phyloP scores from a whole-genome alignment of 92 coral and sea anemone genomes.

The Pocillopora grandis region DNA sequence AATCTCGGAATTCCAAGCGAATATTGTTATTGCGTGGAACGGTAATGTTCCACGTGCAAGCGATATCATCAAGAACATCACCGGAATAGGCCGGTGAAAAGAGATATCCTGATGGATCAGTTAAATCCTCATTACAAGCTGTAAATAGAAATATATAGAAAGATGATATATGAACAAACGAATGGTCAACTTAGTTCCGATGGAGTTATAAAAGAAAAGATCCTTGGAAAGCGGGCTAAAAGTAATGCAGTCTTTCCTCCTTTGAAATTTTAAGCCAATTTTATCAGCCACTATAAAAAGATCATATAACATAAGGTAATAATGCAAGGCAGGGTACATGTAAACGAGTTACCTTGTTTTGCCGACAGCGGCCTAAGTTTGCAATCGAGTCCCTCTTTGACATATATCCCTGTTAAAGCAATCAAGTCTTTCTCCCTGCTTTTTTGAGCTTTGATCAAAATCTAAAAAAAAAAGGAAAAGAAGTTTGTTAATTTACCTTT shows the following conservation, averaged over 20 bases:
- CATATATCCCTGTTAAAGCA: conserved; percentile 17
- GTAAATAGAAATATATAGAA: background rate
- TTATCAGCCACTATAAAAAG: too few species aligned
- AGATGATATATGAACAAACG: background rate
- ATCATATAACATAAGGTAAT: too few species aligned
- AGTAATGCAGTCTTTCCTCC: too few species aligned
- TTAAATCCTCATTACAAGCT: background rate
- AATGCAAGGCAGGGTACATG: too few species aligned
- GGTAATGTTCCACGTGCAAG: background rate
- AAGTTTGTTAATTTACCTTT: background rate
- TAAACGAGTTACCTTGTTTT: conserved; percentile 4
- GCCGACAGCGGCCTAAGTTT: conserved; percentile 8
- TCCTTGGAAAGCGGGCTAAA: too few species aligned
- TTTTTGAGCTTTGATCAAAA: background rate
- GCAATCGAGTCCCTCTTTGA: background rate
- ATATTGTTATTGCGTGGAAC: background rate
- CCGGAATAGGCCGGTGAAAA: background rate
- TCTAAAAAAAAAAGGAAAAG: background rate
- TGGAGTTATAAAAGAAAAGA: too few species aligned
- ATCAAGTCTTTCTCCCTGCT: background rate
- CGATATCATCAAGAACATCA: background rate
- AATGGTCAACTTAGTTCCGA: too few species aligned
- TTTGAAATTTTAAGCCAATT: too few species aligned
- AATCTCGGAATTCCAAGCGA: conserved; percentile 10
- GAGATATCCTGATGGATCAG: background rate